A percentile compares a stretch with the other conserved stretches of the same genome.
phyloP scores from a whole-genome alignment of 2,113 vertebrate genomes.

The Nyctibius bracteatus region DNA sequence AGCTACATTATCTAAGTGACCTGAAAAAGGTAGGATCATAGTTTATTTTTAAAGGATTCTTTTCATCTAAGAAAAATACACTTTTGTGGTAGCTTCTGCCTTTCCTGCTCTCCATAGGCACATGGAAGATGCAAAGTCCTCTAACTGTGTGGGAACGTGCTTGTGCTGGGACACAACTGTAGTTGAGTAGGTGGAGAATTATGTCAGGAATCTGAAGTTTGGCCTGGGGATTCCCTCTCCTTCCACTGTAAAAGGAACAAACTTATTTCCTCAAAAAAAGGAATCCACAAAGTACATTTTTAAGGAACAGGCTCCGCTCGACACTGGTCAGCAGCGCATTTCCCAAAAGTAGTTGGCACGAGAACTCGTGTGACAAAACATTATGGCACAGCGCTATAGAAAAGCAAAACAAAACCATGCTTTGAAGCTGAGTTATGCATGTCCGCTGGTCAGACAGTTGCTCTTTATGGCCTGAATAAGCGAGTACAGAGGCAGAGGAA shows the following conservation, averaged over 20 bases:
- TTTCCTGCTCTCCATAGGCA: background rate
- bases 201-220: constrained; percentile 2
- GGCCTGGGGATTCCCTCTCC: background rate
- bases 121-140: background rate
- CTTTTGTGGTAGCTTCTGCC: background rate
- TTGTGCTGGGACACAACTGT: background rate
- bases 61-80: background rate
- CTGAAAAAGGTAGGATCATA: background rate
- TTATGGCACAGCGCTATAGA: background rate
- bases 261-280: background rate
- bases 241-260: background rate
- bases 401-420: background rate
- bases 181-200: background rate
- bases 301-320: background rate
- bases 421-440: background rate
- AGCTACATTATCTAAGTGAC: background rate
- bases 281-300: background rate
- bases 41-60: background rate
- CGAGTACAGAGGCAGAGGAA: background rate
- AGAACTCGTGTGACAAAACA: background rate
- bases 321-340: background rate
- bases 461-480: background rate
- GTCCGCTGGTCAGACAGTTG: background rate
- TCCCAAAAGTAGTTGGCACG: background rate
- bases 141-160: background rate